Conservation (phyloP, 1,140 invertebrate species). For the Pseudoatta argentina region DNA sequence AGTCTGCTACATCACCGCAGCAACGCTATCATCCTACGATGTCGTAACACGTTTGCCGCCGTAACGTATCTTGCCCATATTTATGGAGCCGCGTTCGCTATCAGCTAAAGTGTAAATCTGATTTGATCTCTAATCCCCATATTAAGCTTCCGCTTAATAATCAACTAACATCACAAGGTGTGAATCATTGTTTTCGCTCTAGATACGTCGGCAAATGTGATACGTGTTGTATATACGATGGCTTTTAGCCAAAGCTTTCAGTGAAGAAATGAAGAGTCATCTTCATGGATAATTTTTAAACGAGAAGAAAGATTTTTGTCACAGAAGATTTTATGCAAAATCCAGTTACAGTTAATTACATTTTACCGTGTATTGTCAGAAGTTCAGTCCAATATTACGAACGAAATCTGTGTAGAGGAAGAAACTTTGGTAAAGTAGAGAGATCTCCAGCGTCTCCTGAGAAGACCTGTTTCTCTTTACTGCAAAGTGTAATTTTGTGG, state of each 20-base stretch:
- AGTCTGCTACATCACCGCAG: slow-evolving; percentile 65
- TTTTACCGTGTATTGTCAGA: not conserved
- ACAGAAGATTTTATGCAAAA: not conserved
- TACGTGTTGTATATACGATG: not conserved
- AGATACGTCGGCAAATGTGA: not conserved
- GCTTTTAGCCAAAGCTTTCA: not conserved
- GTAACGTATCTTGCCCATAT: slow-evolving; percentile 55
- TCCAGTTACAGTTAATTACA: not conserved
- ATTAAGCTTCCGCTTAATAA: slow-evolving; percentile 46
- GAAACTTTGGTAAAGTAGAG: slow-evolving; percentile 14
- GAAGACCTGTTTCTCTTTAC: slow-evolving; percentile 21
- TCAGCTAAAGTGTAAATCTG: slow-evolving; percentile 70
- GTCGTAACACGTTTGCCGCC: slow-evolving; percentile 55
- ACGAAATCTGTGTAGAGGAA: slow-evolving; percentile 1
- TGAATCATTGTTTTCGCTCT: slow-evolving; percentile 7
- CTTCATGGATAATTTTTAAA: not conserved
- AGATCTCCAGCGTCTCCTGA: slow-evolving; percentile 39
- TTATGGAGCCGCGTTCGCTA: slow-evolving; percentile 64
- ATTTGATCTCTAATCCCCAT: slow-evolving; percentile 67
- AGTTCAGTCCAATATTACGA: slow-evolving; percentile 29
- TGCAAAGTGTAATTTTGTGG: slow-evolving; percentile 61
- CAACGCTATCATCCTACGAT: slow-evolving; percentile 54
- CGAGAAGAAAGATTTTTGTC: not conserved
- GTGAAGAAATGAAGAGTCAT: not conserved
- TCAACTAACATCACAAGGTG: not conserved